Base-by-base conservation (phyloP, 2,797 vertebrate genomes). In the Malacoctenus gilli region DNA sequence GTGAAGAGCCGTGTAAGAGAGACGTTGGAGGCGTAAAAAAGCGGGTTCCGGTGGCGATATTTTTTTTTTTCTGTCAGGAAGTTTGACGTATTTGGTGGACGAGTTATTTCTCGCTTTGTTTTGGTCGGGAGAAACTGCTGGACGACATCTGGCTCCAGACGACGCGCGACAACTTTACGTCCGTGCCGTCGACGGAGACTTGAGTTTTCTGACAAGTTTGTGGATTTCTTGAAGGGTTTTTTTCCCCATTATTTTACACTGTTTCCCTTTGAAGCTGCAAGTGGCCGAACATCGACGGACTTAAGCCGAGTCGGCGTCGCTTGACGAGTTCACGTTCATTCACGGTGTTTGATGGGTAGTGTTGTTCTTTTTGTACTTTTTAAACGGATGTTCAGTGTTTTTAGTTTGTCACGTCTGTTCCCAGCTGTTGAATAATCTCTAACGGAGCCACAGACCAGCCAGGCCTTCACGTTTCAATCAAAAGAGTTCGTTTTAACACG, bases 31-130 rank as follows among this genome's bases (percentile, higher is more conserved):
- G 65, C 48, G 25, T 19, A 48, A 44, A n/a, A 51, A 63, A 60
- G 58, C 67, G 46, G 81, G 88, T 89, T 91, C 90, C 89, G 88
- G 89, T 87, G 75, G 77, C 57, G 85, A 82, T 71, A 63, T 80
- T 65, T 59, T 80, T 61, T 80, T 65, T 59, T 80, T 61, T 69
- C 68, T 76, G 85, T 90, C 87, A 87, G 88, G 88, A 92, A 91
- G 89, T 89, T 91, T 82, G 78, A 83, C 77, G 85, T 77, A 28
- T 64, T 79, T 56, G 23, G 28, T 10, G 19, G 63, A 72, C 85
- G 63, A n/a, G 75, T 57, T 38, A 31, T 53, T 79, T 82, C 68
- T 62, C 43, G 68, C 67, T 80, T 72, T 86, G 85, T 87, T 85
- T 81, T 79, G 79, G 65, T 86, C 47, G 35, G n/a, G 59, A 31